These are phyloP conservation scores for Cephus runcator DNA, from an alignment of 2,888 invertebrate species.

Conservation along the genomic window DNA sequence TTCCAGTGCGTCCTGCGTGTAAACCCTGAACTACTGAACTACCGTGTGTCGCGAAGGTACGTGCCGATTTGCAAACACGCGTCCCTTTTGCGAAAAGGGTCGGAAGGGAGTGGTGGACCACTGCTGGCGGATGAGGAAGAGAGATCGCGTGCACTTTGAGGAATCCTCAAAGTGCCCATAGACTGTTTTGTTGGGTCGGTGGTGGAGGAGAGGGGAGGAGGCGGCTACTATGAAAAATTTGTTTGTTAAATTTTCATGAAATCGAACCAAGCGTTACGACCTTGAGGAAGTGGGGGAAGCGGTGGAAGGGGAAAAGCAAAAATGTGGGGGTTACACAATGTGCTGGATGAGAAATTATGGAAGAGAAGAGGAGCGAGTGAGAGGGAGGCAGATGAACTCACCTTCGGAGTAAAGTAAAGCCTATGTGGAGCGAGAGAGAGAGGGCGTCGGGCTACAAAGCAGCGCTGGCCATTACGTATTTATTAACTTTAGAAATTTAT, in stretches of 20 bases:
- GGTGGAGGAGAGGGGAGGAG: too few relatives aligned
- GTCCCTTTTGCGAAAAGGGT: too few relatives aligned
- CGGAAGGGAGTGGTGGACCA: too few relatives aligned
- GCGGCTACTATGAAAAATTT: conserved; percentile 28
- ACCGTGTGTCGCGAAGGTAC: too few relatives aligned
- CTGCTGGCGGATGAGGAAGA: too few relatives aligned
- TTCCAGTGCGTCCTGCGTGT: too few relatives aligned
- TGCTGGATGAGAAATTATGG: conserved; percentile 5
- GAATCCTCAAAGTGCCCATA: too few relatives aligned
- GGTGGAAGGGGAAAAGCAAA: conserved; percentile 12
- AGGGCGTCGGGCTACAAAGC: conserved; percentile 58
- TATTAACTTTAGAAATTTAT: conserved; percentile 66
- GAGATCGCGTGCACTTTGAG: too few relatives aligned
- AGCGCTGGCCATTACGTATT: conserved; percentile 64
- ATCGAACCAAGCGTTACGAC: conserved; percentile 29
- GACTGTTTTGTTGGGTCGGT: too few relatives aligned
- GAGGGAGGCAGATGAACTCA: conserved; percentile 21
- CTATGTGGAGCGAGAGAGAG: conserved; percentile 8
- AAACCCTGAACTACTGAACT: too few relatives aligned
- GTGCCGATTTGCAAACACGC: too few relatives aligned
- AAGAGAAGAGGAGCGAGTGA: conserved; percentile 21
- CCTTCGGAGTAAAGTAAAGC: neutral
- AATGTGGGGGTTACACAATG: conserved; percentile 24
- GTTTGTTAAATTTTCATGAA: conserved; percentile 36
- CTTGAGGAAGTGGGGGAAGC: conserved; percentile 16